Evolutionary conservation across 2,113 vertebrate species (phyloP).

Genomic region (Strix aluco): DNA sequence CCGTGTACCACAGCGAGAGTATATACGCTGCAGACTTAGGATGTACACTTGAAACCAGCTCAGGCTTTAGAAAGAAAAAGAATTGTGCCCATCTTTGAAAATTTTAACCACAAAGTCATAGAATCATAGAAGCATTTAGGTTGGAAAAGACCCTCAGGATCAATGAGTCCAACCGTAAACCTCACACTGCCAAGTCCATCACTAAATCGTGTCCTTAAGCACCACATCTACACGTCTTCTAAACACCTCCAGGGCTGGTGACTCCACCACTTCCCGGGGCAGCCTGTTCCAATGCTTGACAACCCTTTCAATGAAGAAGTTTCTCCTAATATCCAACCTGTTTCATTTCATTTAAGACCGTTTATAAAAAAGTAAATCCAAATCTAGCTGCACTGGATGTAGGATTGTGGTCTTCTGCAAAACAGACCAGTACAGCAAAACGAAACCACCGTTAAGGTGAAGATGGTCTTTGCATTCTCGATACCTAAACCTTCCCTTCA

Average conservation of each 20-base stretch:
- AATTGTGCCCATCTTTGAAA: not conserved
- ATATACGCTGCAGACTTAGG: accelerated
- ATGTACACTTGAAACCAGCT: not conserved
- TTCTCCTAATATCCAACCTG: not conserved
- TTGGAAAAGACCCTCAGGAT: not conserved
- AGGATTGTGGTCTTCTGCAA: not conserved
- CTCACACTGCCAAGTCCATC: not conserved
- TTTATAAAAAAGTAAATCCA: not conserved
- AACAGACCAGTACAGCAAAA: not conserved
- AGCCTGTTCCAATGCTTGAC: not conserved
- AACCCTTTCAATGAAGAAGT: not conserved
- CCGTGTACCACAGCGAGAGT: too few species aligned
- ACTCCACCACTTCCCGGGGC: not conserved
- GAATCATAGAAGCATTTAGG: not conserved
- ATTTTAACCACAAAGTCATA: not conserved
- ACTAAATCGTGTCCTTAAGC: not conserved
- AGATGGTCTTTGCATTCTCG: not conserved
- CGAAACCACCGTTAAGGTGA: not conserved
- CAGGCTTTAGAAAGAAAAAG: not conserved
- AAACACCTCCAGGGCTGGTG: not conserved
- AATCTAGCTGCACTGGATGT: not conserved
- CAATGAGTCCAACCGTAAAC: accelerated
- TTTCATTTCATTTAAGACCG: not conserved
- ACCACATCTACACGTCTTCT: accelerated
- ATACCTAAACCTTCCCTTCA: not conserved